Conservation (phyloP, 2,113 vertebrate species). For the Rhea americana region DNA sequence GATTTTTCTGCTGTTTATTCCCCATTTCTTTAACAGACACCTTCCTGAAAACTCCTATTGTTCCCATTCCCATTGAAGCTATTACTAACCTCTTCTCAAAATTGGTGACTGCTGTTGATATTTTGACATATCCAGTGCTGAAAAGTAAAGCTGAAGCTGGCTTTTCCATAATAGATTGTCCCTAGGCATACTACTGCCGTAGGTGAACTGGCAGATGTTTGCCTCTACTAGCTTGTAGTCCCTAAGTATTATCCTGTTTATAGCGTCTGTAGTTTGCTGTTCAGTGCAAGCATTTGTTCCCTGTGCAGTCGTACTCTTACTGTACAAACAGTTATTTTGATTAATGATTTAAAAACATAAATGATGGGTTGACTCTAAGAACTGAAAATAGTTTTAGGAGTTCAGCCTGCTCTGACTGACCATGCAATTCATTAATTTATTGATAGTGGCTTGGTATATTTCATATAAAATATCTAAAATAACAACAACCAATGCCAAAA, state of each 20-base stretch:
- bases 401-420: neutral
- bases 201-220: neutral
- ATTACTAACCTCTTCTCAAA: neutral
- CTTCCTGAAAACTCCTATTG: neutral
- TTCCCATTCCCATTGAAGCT: neutral
- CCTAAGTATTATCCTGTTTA: neutral
- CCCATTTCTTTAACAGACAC: neutral
- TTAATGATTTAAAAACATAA: neutral
- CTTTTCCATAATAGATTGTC: neutral
- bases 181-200: neutral
- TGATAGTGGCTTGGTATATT: accelerated
- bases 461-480: neutral
- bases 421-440: neutral
- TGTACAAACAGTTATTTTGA: neutral
- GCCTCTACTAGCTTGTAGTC: neutral
- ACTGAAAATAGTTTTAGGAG: neutral
- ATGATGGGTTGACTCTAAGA: neutral
- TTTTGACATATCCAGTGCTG: neutral
- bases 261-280: neutral
- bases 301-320: neutral
- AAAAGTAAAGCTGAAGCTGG: neutral
- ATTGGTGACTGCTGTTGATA: neutral
- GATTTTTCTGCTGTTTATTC: neutral
- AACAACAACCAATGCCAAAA: neutral
- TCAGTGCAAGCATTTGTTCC: neutral